Evolutionary conservation across 1,140 invertebrate species (phyloP).

Genomic region (Lucilia sericata): DNA sequence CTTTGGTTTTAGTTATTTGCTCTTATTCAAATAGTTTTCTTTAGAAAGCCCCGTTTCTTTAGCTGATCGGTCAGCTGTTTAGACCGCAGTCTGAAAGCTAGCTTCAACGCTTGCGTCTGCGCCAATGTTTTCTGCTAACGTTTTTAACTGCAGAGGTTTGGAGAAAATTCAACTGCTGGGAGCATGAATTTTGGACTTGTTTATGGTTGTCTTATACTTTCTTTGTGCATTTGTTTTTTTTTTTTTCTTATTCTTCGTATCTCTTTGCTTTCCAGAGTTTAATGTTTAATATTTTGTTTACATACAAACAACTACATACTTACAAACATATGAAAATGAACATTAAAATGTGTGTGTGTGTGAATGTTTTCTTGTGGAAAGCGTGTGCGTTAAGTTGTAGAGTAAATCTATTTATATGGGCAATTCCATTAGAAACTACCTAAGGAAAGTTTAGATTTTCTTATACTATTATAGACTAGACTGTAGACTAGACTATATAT

Average conservation of each 20-base stretch:
- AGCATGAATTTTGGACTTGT: not conserved
- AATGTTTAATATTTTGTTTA: slow-evolving; percentile 3
- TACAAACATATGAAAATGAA: not conserved
- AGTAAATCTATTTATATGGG: too few relatives aligned
- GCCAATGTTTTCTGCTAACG: not conserved
- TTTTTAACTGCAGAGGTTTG: not conserved
- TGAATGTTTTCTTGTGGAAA: not conserved
- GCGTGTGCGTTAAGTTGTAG: too few relatives aligned
- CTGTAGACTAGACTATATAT: too few relatives aligned
- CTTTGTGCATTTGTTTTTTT: not conserved
- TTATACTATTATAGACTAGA: too few relatives aligned
- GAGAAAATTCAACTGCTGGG: not conserved
- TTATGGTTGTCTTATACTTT: not conserved
- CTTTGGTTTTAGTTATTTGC: not conserved
- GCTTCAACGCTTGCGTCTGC: not conserved
- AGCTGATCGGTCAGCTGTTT: slow-evolving; percentile 35
- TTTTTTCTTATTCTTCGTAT: too few relatives aligned
- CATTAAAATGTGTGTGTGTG: not conserved
- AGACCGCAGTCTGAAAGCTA: not conserved
- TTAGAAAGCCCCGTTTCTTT: slow-evolving; percentile 33
- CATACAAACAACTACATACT: not conserved
- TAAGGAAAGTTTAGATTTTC: too few relatives aligned
- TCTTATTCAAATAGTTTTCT: slow-evolving; percentile 31
- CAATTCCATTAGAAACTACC: too few relatives aligned
- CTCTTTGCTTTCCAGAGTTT: not conserved